Percentiles rank a stretch among this genome's conserved stretches.
phyloP scores from a whole-genome alignment of 37 sponge, comb jelly and placozoan species.

The Dysidea cf. avara region DNA sequence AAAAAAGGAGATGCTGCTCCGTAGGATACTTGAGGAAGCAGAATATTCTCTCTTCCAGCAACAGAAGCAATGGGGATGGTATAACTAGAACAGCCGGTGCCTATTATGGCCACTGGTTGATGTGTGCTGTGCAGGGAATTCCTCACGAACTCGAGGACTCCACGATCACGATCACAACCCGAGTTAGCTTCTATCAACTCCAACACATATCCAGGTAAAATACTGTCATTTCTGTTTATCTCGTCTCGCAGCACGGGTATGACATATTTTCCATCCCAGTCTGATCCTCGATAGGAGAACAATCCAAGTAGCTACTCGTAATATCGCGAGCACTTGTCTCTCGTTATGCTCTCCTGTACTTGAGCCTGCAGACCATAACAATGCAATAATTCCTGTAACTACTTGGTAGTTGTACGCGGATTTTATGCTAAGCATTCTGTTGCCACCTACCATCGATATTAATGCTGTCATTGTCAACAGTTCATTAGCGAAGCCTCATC shows the following conservation, averaged over 20 bases:
- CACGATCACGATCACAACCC: not conserved
- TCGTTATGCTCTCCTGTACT: no score
- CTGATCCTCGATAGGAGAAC: no score
- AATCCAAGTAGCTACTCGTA: no score
- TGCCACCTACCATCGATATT: no score
- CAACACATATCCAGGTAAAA: constrained; percentile 6
- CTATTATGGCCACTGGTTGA: constrained; percentile 13
- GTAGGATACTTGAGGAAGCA: constrained; percentile 7
- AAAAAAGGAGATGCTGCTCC: constrained; percentile 17
- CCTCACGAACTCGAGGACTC: not conserved
- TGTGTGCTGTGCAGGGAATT: not conserved
- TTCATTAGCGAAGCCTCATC: no score
- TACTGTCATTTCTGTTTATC: constrained; percentile 3
- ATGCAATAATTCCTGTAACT: no score
- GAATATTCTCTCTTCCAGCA: not conserved
- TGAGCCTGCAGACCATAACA: no score
- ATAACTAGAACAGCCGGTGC: constrained; percentile 14
- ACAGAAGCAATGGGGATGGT: constrained; percentile 13
- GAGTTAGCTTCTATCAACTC: not conserved
- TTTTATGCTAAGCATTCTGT: no score
- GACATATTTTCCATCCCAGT: no score
- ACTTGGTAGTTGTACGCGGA: no score
- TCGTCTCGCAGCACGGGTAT: constrained; percentile 28
- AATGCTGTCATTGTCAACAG: no score
- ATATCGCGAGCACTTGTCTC: no score